These are phyloP conservation scores for Sitta europaea DNA, from an alignment of 2,113 vertebrate species.

Conservation along the genomic window DNA sequence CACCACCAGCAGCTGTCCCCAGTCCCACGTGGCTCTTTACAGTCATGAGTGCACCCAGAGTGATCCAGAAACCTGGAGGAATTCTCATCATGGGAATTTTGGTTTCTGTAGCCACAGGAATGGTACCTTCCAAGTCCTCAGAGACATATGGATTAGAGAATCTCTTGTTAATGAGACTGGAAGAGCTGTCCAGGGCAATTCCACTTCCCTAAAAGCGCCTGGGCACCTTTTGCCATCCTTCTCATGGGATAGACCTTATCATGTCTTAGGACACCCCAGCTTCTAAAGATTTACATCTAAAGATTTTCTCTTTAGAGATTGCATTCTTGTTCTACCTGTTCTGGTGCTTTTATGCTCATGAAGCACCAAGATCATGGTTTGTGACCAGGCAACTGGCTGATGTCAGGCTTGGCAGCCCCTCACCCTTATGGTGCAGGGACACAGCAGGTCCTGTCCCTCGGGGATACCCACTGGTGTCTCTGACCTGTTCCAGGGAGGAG, in stretches of 20 bases:
- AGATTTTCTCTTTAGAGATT: background rate
- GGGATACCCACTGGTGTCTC: background rate
- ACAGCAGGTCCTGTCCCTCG: background rate
- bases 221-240: background rate
- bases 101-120: background rate
- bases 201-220: background rate
- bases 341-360: background rate
- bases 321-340: background rate
- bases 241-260: background rate
- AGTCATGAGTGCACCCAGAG: background rate
- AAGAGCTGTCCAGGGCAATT: background rate
- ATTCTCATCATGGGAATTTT: background rate
- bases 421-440: background rate
- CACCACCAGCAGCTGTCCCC: background rate
- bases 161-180: background rate
- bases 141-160: background rate
- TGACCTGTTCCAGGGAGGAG: background rate
- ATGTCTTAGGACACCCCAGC: background rate
- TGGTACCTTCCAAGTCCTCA: background rate
- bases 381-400: background rate
- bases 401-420: background rate
- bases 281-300: background rate
- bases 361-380: background rate
- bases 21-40: fast-evolving
- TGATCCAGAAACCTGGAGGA: background rate